Percentiles rank a stretch among this genome's conserved stretches.
Conservation (phyloP, 2,888 invertebrate genomes). For the Geophilus truncorum region DNA sequence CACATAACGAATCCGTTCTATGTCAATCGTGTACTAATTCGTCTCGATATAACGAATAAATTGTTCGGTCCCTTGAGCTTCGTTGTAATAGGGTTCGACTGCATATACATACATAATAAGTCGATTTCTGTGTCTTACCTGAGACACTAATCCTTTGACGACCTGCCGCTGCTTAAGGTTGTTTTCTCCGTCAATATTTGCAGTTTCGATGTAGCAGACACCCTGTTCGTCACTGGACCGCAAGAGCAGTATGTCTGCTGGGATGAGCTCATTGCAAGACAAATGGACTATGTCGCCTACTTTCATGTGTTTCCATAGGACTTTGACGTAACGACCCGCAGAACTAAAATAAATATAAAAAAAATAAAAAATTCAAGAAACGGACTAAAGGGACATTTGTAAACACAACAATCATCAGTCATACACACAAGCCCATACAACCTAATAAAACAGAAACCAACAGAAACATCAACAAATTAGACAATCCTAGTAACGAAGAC, state of each 20-base stretch:
- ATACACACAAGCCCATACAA: too few species aligned
- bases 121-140: conserved; percentile 55
- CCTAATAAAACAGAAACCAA: too few species aligned
- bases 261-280: conserved; percentile 93
- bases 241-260: conserved; percentile 87
- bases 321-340: conserved; percentile 72
- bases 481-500: too few species aligned
- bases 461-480: too few species aligned
- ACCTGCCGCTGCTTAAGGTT: conserved; percentile 90
- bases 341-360: conserved; percentile 10
- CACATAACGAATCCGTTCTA: too few species aligned
- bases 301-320: conserved; percentile 81
- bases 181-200: conserved; percentile 93
- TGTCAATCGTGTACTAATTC: too few species aligned
- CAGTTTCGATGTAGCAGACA: conserved; percentile 89
- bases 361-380: background rate
- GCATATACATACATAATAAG: too few species aligned
- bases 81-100: too few species aligned
- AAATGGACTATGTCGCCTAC: conserved; percentile 93
- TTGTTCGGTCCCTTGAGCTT: too few species aligned
- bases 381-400: background rate
- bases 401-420: too few species aligned
- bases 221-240: conserved; percentile 83
- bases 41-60: too few species aligned
- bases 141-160: conserved; percentile 67